A percentile compares a stretch with the other conserved stretches of the same genome.
Evolutionary conservation across 2,797 vertebrate genomes (phyloP).

Genomic region (Falco rusticolus): DNA sequence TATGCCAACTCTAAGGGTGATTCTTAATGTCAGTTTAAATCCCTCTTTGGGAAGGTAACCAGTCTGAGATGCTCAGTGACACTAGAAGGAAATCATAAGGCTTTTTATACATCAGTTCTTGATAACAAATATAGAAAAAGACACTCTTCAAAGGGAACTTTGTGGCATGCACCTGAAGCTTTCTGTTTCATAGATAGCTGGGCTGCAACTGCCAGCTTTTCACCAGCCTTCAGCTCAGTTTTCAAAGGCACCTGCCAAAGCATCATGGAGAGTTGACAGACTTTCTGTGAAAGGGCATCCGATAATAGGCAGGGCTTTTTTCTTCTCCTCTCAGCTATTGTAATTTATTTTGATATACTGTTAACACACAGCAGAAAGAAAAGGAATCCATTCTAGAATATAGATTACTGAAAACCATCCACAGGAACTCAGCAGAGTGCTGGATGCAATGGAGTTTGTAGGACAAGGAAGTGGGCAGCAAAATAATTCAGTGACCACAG

Average conservation of each 20-base stretch:
- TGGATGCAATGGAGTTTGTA: not conserved
- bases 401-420: not conserved
- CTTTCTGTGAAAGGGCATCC: conserved; percentile 13
- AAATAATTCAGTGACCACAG: not conserved
- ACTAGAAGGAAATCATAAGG: not conserved
- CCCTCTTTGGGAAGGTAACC: not conserved
- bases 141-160: conserved; percentile 7
- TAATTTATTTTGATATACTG: not conserved
- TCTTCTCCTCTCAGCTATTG: conserved; percentile 2
- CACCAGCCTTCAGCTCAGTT: conserved; percentile 3
- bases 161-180: conserved; percentile 13
- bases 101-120: not conserved
- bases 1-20: not conserved
- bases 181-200: not conserved
- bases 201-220: conserved; percentile 21
- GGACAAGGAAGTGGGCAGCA: not conserved
- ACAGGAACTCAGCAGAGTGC: not conserved
- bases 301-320: not conserved
- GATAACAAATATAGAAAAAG: not conserved
- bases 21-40: not conserved
- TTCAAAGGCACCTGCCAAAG: conserved; percentile 47
- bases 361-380: not conserved
- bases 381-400: not conserved
- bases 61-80: not conserved
- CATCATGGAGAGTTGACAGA: conserved; percentile 20